These are phyloP conservation scores for Trachurus trachurus DNA, from an alignment of 2,797 vertebrate genomes.

Conservation along the genomic window DNA sequence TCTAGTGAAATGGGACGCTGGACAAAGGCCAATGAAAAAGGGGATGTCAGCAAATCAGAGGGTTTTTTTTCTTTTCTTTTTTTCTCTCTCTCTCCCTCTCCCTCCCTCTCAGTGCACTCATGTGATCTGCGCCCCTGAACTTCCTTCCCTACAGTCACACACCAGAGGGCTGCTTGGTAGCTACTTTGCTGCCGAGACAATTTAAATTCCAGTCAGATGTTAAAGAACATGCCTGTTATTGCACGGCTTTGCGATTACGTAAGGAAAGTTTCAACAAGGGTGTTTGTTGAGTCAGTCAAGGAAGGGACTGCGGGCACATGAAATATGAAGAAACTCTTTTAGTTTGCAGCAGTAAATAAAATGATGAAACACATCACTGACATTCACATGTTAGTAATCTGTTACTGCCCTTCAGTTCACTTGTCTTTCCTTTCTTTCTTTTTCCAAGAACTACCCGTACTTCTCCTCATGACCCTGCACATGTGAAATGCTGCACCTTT, in stretches of 20 bases:
- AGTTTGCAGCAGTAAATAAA: not conserved
- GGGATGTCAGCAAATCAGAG: conserved; percentile 74
- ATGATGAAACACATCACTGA: not conserved
- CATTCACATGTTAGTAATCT: not conserved
- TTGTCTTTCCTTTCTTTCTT: not conserved
- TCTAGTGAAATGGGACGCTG: conserved; percentile 63
- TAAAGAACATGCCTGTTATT: conserved; percentile 20
- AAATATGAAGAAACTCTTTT: not conserved
- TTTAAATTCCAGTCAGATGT: conserved; percentile 37
- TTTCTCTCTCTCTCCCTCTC: too few relatives aligned
- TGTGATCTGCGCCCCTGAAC: conserved; percentile 70
- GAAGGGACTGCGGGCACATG: not conserved
- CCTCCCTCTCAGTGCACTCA: conserved; percentile 41
- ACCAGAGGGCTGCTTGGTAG: conserved; percentile 24
- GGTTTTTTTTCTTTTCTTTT: conserved; percentile 14
- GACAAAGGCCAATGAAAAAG: conserved; percentile 76
- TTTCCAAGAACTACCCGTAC: conserved; percentile 21
- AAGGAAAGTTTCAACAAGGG: conserved; percentile 3
- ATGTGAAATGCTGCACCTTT: not conserved
- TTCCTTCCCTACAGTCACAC: conserved; percentile 66
- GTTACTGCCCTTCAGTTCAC: not conserved
- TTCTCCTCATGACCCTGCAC: not conserved
- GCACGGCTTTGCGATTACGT: conserved; percentile 19
- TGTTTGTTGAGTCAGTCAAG: not conserved
- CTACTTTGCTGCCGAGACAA: conserved; percentile 7